Base-by-base conservation (phyloP, 2,888 invertebrate species). In the Dugesia japonica region DNA sequence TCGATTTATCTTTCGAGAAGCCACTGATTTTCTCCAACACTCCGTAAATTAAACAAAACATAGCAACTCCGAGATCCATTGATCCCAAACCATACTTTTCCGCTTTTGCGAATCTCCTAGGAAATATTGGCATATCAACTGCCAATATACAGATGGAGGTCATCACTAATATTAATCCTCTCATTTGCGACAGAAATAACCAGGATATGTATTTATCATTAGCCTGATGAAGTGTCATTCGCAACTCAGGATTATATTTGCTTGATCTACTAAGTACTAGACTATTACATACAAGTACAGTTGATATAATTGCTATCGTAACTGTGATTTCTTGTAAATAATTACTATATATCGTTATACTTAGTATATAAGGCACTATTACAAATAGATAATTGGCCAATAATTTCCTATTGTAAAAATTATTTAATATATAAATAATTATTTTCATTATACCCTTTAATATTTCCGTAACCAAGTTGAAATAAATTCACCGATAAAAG, bases 21-120 rank as follows among this genome's bases (percentile, higher is more conserved):
- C 38, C 15, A 13, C n/a, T 9, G 4, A 28, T n/a, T 23, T n/a
- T 23, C 17, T 76, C 26, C 0, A 28, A 17, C 26, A 56, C 4
- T 9, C 77, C 77, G 7, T 23, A 92, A 26, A 90, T 87, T 38
- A 90, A 86, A 7, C 93, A 88, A 85, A 90, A 97, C 23, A 91
- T 84, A 0, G 94, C 94, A 1, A 95, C 94, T 13, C 97, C 97
- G 13, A 90, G 88, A 83, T 98, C 98, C 98, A 98, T 98, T 28
- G 94, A 78, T 7, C 85, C 84, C 83, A 82, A 92, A 0, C 95
- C 94, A 86, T 88, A 91, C 0, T 85, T 87, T 82, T 91, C 90
- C 0, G 92, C 92, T 86, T 98, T 98, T 0, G 91, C 90, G 83
- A 91, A 90, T 80, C 89, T 86, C 72, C 90, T 86, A 0, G 95